Evolutionary conservation across 1,140 invertebrate genomes (phyloP).

Genomic region (Anagrus nilaparvatae): DNA sequence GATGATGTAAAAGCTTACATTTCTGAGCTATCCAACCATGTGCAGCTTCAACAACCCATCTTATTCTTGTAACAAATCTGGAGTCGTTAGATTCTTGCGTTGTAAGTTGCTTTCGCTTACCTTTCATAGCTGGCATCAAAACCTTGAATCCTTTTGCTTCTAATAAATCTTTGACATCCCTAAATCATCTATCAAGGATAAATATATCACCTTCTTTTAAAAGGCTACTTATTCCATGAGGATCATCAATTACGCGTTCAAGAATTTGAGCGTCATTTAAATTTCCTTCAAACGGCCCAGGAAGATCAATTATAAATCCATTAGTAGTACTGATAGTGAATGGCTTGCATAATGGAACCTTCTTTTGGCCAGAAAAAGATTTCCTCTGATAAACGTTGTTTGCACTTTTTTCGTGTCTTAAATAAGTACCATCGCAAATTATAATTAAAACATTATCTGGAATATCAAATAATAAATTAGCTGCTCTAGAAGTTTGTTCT

Average conservation of each 20-base stretch:
- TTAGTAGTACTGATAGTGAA: constrained; percentile 15
- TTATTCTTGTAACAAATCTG: too few species aligned
- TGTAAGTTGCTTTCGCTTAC: constrained; percentile 20
- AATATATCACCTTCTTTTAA: constrained; percentile 18
- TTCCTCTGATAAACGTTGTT: too few species aligned
- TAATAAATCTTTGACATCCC: constrained; percentile 13
- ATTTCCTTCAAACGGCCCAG: constrained; percentile 16
- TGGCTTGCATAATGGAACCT: constrained; percentile 15
- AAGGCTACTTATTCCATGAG: constrained; percentile 10
- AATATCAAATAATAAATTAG: constrained; percentile 11
- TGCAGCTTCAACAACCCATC: constrained; percentile 30
- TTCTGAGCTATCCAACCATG: constrained; percentile 23
- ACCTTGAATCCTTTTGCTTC: constrained; percentile 14
- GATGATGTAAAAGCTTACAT: constrained; percentile 19
- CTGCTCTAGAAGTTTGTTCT: constrained; percentile 9
- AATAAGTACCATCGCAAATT: constrained; percentile 18
- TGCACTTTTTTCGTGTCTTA: constrained; percentile 19
- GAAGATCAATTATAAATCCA: constrained; percentile 14
- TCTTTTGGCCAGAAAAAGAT: too few species aligned
- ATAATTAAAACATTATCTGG: constrained; percentile 11
- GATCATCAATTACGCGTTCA: constrained; percentile 14
- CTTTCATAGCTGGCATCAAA: constrained; percentile 25
- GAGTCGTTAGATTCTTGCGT: constrained; percentile 26
- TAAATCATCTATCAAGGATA: constrained; percentile 25
- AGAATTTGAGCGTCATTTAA: constrained; percentile 22